Evolutionary conservation across 2,888 invertebrate species (phyloP), one percentile per base, ranked within the genome.

Genomic region (Caenorhabditis sp.): DNA sequence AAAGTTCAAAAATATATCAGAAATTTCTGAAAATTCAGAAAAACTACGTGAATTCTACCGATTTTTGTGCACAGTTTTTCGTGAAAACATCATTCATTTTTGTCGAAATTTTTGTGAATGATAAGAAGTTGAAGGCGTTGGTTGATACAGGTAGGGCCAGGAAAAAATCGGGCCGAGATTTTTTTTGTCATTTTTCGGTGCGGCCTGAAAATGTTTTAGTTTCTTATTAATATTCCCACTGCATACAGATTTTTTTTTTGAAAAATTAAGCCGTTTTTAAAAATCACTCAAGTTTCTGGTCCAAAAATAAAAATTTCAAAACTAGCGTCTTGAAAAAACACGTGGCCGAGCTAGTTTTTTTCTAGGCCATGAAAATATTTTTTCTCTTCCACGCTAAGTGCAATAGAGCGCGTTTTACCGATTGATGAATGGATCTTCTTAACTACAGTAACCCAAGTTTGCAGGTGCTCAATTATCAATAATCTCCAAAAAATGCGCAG

Each of bases 401-500:
- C n/a, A n/a, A n/a, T n/a, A n/a, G n/a, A n/a, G n/a, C n/a, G n/a
- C n/a, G n/a, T n/a, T n/a, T n/a, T n/a, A n/a, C n/a, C n/a, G n/a
- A n/a, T n/a, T n/a, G n/a, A n/a, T 31, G 31, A 31, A 31, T 31
- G 4, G 5, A 4, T 31, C 31, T 31, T 31, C 10, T 31, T 31
- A 31, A 31, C 4, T 6, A 53, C 17, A 21, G 24, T 19, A 5
- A 4, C 8, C 19, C 4, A 5, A 31, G 6, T 26, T 27, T 37
- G 10, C 23, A 66, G 61, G 69, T 0, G 71, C 71, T 3, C 71
- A 71, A 63, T 19, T 71, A 19, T 63, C 71, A 0, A 63, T 71
- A 0, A 66, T 71, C 36, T 57, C 66, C 8, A 61, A 60, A 53
- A 17, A 19, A 0, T 10, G 26, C 0, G 66, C 66, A 0, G 50